Evolutionary conservation across 2,113 vertebrate species (phyloP), one percentile per base, ranked within the genome.

Genomic region (Dicerorhinus sumatrensis): DNA sequence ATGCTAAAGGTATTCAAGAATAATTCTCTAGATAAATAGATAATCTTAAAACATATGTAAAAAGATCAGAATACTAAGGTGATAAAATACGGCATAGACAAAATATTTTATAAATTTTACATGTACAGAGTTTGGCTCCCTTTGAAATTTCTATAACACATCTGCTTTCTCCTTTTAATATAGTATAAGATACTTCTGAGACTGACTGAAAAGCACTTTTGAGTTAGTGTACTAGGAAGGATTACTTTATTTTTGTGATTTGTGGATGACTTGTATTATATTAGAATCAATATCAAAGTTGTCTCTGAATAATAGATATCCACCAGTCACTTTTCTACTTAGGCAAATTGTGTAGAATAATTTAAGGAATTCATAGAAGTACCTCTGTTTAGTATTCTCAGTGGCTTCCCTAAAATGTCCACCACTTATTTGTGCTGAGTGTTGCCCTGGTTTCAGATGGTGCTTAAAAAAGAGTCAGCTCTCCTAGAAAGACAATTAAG

Each of bases 71-170:
- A 77, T 56, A 63, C 39, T 75, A 75, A 75, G 39, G 73, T 39
- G 48, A 36, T 73, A 81, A 72, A 96, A 63, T 72, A 80, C 5
- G 76, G 36, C 12, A 21, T 65, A 63, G 63, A 51, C 14, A 39
- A 70, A 95, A 86, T 54, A 70, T 17, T 70, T 80, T 58, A 48
- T 83, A 56, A 69, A 13, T 93, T 93, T 88, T 93, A 83, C 36
- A 76, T 27, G 6, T 89, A 60, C 77, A 65, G 82, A 75, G 13
- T 42, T 77, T 70, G 70, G 29, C 62, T 69, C 25, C 39, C 60
- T 82, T 87, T 84, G 70, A 89, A 83, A 89, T 70, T 89, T 96
- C n/a, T 96, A 25, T 77, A 69, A n/a, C 29, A 62, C 27, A 48
- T n/a, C 58, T 75, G 31, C 48, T 83, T 6, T 91, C 33, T 87